Evolutionary conservation across 2,113 vertebrate genomes (phyloP).

Genomic region (Spea multiplicata): DNA sequence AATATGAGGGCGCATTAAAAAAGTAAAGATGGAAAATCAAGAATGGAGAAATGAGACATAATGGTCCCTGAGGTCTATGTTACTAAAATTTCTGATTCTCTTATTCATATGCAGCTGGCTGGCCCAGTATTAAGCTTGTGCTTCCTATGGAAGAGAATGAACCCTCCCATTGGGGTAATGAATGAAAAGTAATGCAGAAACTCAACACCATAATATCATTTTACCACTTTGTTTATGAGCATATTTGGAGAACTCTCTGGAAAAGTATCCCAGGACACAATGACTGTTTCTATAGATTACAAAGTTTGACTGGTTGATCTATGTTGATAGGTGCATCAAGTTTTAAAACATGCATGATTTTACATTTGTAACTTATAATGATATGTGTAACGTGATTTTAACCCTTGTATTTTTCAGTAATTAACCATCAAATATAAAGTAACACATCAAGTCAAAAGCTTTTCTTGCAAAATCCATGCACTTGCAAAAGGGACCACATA

Average conservation of each 20-base stretch:
- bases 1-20: conserved; percentile 41
- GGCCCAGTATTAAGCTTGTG: conserved; percentile 40
- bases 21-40: conserved; percentile 42
- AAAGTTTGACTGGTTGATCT: neutral
- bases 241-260: conserved; percentile 36
- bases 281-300: neutral
- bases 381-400: too few relatives aligned
- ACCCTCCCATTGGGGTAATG: conserved; percentile 49
- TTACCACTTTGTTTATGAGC: conserved; percentile 52
- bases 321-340: too few relatives aligned
- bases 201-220: conserved; percentile 57
- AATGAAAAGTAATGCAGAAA: conserved; percentile 53
- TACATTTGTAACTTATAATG: too few relatives aligned
- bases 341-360: too few relatives aligned
- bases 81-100: conserved; percentile 22
- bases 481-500: too few relatives aligned
- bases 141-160: conserved; percentile 49
- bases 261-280: conserved; percentile 18
- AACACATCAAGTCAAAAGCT: too few relatives aligned
- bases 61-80: conserved; percentile 36
- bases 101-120: conserved; percentile 46
- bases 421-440: too few relatives aligned
- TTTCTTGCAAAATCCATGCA: too few relatives aligned
- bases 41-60: conserved; percentile 43
- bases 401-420: too few relatives aligned